Evolutionary conservation across 2,797 vertebrate species (phyloP).

Genomic region (Ceyx erithaca): DNA sequence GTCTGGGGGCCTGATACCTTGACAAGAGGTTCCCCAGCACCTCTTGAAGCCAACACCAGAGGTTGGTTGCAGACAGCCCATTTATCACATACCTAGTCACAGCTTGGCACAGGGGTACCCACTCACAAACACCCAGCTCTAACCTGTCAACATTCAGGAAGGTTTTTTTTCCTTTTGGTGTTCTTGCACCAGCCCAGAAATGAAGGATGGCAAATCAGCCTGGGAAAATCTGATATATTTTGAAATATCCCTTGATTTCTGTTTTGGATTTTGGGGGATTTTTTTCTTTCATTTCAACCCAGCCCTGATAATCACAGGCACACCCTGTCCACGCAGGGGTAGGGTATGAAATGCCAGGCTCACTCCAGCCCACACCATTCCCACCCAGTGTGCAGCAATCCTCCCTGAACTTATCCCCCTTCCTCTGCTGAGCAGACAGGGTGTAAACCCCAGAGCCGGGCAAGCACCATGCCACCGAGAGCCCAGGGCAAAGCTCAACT

Average conservation of each 20-base stretch:
- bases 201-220: background rate
- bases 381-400: background rate
- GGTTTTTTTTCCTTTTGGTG: fast-evolving
- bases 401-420: background rate
- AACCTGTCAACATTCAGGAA: too few relatives aligned
- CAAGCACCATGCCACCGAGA: fast-evolving
- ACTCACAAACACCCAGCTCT: background rate
- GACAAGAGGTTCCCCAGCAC: background rate
- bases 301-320: background rate
- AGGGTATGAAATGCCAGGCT: background rate
- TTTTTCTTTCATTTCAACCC: background rate
- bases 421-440: fast-evolving
- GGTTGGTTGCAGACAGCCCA: fast-evolving
- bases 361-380: background rate
- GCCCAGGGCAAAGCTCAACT: background rate
- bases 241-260: background rate
- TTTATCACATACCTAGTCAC: fast-evolving
- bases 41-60: fast-evolving
- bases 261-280: too few relatives aligned
- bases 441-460: background rate
- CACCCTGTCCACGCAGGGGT: background rate
- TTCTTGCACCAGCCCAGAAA: background rate
- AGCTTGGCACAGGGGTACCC: background rate
- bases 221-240: constrained; percentile 38
- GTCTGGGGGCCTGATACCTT: fast-evolving